Evolutionary conservation across 2,888 invertebrate species (phyloP).

Genomic region (Nomada goodeniana): DNA sequence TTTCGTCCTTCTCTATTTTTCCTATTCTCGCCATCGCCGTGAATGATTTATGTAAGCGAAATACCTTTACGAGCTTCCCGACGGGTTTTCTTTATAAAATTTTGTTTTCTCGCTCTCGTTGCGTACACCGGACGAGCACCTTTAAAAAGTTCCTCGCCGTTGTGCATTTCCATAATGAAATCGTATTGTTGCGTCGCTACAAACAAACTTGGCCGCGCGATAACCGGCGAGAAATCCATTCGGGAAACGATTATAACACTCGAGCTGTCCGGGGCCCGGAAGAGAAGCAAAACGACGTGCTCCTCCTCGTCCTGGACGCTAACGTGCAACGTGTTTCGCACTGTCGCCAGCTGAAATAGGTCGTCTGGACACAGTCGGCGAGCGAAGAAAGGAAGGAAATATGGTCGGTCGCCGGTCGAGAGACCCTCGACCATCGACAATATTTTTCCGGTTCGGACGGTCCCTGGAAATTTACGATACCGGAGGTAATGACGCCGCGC

Average conservation of each 20-base stretch:
- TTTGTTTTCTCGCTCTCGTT: background rate
- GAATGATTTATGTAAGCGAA: conserved; percentile 68
- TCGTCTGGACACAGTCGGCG: conserved; percentile 4
- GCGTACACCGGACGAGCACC: conserved; percentile 17
- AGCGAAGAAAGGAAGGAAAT: background rate
- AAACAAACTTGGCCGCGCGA: conserved; percentile 19
- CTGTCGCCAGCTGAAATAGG: background rate
- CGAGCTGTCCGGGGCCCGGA: conserved; percentile 13
- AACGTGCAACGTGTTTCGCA: background rate
- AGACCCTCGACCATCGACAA: background rate
- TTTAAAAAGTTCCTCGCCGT: conserved; percentile 58
- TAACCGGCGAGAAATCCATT: conserved; percentile 31
- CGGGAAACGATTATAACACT: conserved; percentile 50
- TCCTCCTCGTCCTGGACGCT: background rate
- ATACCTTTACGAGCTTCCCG: conserved; percentile 49
- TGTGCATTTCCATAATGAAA: conserved; percentile 65
- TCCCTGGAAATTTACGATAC: conserved; percentile 21
- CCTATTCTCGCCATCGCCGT: conserved; percentile 32
- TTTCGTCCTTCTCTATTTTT: background rate
- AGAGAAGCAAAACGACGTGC: conserved; percentile 12
- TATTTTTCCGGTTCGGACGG: conserved; percentile 7
- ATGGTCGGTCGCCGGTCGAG: conserved; percentile 1
- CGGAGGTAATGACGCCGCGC: conserved; percentile 3
- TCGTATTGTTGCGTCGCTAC: conserved; percentile 37
- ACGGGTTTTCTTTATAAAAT: conserved; percentile 9